Evolutionary conservation across 2,113 vertebrate species (phyloP), one percentile per base, ranked within the genome.

Genomic region (Scopus umbretta): DNA sequence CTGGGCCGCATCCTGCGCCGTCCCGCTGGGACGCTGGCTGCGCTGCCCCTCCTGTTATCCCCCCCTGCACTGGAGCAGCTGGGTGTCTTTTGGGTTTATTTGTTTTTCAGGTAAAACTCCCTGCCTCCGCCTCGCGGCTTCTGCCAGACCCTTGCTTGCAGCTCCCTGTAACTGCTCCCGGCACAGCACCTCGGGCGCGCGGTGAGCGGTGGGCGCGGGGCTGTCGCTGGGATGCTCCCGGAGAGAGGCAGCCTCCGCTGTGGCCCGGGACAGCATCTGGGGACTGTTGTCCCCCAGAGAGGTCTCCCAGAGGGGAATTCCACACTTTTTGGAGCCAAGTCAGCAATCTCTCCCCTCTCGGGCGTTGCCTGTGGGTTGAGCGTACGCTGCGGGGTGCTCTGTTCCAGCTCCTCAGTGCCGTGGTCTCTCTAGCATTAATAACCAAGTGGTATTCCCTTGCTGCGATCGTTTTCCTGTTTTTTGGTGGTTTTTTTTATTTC

Each of bases 341-440:
- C 52, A 45, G 80, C 38, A 26, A 19, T 53, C 86, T 25, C 19
- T 76, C 22, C 18, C 1, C 23, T 32, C 42, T 29, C 3, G 1
- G 50, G 32, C 1, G 0, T 62, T 68, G 30, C 49, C 36, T 18
- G 0, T 21, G 84, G 73, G 43, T 68, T 9, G 1, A 3, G 23
- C 0, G 0, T 22, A 6, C 65, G 52, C 32, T 13, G 34, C 0
- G 2, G 20, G 17, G 67, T 1, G 0, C 50, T 17, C 16, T 8
- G 13, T 27, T 43, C 56, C 42, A 13, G 59, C 66, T 85, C 75
- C 29, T 32, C 47, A 0, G 9, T 29, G 62, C 63, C 4, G 0
- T 14, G 81, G 47, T 67, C 47, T 81, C 29, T 61, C 50, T 17
- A 15, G 65, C 76, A 13, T 91, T 90, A n/a, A 67, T 29, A 92